Base-by-base conservation (phyloP, 2,797 vertebrate genomes). In the Tauraco hartlaubi region DNA sequence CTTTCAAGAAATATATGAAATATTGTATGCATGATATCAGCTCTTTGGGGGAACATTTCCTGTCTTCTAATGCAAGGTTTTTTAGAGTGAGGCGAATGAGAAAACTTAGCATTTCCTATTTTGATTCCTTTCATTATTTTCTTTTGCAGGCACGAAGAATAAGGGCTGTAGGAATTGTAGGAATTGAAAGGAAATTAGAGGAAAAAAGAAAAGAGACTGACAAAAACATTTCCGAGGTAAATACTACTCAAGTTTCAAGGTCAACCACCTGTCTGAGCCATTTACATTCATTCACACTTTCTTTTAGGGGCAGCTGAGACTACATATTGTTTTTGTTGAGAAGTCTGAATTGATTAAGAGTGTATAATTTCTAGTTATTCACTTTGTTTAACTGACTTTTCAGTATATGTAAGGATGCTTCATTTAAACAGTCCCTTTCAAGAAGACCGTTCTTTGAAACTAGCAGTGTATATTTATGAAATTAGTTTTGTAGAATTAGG, bases 191-290 rank as follows among this genome's bases (percentile, higher is more conserved):
- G 97, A 99, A 99, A 96, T 98, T 99, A 79, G 99, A 99, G 97
- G 99, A 99, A 98, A 99, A 98, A 97, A 99, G 99, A 98, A 99
- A 99, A 98, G 99, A 99, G 98, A 99, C 99, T 2, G 99, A 99
- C 98, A 99, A 99, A 98, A 99, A 99, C 97, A 99, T 99, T 98
- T 99, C 99, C 26, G 99, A 99, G 99, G 99, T 99, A 98, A 96
- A 79, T 94, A 61, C 74, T 95, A 41, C 39, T 88, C 26, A 74
- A 80, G 46, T 77, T 89, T 94, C 85, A 93, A 75, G 46, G 82
- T 92, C 89, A 78, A 0, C 61, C 82, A 72, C 63, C 58, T 93
- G 83, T 78, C 69, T 91, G 51, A 92, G 49, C 48, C 56, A 39
- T 93, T 92, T 93, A 39, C 71, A 33, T 82, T 87, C 37, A 39